Conservation (phyloP, 2,888 invertebrate species). For the Acrobasis suavella region DNA sequence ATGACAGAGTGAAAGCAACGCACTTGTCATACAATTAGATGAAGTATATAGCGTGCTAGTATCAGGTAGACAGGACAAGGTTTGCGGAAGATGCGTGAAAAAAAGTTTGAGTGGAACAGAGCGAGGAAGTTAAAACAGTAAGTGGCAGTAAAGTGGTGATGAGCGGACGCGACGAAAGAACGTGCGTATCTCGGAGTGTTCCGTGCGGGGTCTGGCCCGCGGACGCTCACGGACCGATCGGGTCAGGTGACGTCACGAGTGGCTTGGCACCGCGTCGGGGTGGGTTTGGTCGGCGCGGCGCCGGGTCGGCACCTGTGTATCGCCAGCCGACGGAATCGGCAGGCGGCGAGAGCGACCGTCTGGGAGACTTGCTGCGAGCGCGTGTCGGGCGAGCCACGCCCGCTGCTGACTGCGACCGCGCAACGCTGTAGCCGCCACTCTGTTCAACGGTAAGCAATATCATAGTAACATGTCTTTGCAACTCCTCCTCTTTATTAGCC, state of each 20-base stretch:
- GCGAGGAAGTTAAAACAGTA: slow-evolving; percentile 73
- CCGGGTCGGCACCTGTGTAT: slow-evolving; percentile 79
- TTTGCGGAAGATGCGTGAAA: slow-evolving; percentile 73
- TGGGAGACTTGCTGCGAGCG: slow-evolving; percentile 91
- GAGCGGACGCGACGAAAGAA: slow-evolving; percentile 70
- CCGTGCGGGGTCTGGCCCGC: slow-evolving; percentile 76
- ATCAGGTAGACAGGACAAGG: slow-evolving; percentile 66
- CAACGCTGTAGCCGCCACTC: slow-evolving; percentile 76
- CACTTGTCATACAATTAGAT: slow-evolving; percentile 43
- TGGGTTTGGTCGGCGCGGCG: slow-evolving; percentile 47
- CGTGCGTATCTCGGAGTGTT: slow-evolving; percentile 76
- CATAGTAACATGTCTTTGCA: not conserved
- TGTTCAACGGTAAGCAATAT: slow-evolving; percentile 18
- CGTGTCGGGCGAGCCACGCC: slow-evolving; percentile 81
- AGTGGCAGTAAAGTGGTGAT: slow-evolving; percentile 78
- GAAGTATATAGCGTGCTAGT: slow-evolving; percentile 65
- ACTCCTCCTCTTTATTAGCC: no score
- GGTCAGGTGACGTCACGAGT: slow-evolving; percentile 26
- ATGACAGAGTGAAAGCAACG: slow-evolving; percentile 35
- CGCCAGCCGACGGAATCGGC: slow-evolving; percentile 84
- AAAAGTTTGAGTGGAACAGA: slow-evolving; percentile 62
- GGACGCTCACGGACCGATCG: slow-evolving; percentile 51
- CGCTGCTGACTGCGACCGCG: slow-evolving; percentile 94
- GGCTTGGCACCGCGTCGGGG: slow-evolving; percentile 20
- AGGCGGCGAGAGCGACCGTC: slow-evolving; percentile 92